Base-by-base conservation (phyloP, 2,797 vertebrate genomes). In the Huso huso region DNA sequence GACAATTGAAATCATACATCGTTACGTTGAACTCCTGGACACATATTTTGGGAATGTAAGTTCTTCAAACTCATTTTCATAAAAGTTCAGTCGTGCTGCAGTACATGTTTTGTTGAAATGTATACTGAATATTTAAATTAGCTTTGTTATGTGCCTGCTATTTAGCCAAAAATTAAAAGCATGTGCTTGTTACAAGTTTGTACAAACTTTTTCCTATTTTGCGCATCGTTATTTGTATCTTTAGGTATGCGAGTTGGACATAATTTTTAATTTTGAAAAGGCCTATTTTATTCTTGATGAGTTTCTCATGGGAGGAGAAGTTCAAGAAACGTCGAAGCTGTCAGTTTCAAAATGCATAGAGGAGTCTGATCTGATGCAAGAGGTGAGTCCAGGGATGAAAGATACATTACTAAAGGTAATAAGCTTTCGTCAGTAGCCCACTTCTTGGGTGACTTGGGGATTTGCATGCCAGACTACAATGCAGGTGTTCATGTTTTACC, bases 251-350 rank as follows among this genome's bases (percentile, higher is more conserved):
- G 95, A 97, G 79, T 70, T 98, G 83, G 95, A 98, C 81, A 94
- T 99, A 70, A 99, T 99, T 82, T 99, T 99, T 81, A 98, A 98
- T 83, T 99, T 99, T 83, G 96, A 99, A 82, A 99, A 99, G 84
- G 96, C 96, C 58, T 99, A 98, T 86, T 99, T 99, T 81, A 98
- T 97, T 77, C 88, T 97, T 72, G 94, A 96, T 48, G 95, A 97
- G 67, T 95, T 96, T 82, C 89, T 98, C 69, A 92, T 95, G 74
- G 92, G 91, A 61, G 95, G 95, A 77, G 95, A 98, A 77, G 71
- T 98, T 74, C 84, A 93, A 74, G 95, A 98, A 81, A 97, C 95
- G 0, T 98, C 95, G 11, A 96, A 94, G 81, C 77, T 79, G 58
- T 81, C 76, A 8, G 90, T 90, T 55, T 89, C 86, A 60, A 85